A percentile compares a stretch with the other conserved stretches of the same genome.
Evolutionary conservation across 2,113 vertebrate genomes (phyloP).

Genomic region (Crotalus viridis): DNA sequence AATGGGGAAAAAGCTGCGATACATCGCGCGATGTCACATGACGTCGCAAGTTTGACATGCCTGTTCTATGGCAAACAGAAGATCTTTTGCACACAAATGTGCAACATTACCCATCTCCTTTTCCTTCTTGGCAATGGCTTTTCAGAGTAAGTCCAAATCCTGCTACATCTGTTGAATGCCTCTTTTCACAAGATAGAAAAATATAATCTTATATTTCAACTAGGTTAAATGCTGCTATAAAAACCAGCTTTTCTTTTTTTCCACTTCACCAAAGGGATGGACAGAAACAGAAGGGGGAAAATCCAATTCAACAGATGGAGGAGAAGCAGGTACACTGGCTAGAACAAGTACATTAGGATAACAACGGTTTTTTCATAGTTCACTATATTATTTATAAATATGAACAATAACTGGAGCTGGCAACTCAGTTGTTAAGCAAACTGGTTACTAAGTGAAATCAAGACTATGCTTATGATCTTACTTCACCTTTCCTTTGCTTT

Average conservation of each 20-base stretch:
- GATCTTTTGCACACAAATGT: neutral
- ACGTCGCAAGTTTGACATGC: no score
- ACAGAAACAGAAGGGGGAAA: neutral
- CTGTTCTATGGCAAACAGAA: neutral
- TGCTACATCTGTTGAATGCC: conserved; percentile 16
- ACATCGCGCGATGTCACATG: no score
- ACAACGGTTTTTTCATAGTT: no score
- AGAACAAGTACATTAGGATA: neutral
- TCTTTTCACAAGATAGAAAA: neutral
- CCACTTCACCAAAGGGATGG: neutral
- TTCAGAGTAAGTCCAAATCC: conserved; percentile 8
- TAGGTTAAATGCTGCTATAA: conserved; percentile 3
- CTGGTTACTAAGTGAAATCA: neutral
- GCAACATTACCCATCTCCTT: neutral
- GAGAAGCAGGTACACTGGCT: neutral
- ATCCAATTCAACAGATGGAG: neutral
- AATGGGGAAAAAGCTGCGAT: no score
- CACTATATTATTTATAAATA: neutral
- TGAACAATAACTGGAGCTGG: neutral
- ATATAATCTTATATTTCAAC: neutral
- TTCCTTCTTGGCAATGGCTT: neutral
- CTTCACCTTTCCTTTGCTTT: neutral
- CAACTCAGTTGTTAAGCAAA: neutral
- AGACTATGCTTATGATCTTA: neutral
- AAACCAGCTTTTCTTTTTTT: neutral